phyloP scores from a whole-genome alignment of 2,113 vertebrate genomes.

The Pterocles gutturalis region DNA sequence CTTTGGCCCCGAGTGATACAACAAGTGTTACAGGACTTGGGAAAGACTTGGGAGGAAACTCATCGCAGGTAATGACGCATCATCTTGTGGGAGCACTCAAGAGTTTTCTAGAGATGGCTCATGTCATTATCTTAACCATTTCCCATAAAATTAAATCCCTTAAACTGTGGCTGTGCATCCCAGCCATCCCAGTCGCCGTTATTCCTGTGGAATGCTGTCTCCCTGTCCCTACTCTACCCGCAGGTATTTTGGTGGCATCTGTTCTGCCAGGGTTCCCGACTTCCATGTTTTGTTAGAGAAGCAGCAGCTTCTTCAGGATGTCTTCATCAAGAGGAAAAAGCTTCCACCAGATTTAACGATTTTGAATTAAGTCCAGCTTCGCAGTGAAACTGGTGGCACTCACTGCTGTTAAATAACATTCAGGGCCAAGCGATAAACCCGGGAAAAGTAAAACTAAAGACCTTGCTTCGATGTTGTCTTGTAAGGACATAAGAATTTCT shows the following conservation, averaged over 20 bases:
- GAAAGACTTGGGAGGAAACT: neutral
- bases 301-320: neutral
- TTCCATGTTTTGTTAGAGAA: neutral
- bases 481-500: slow-evolving; percentile 39
- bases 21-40: neutral
- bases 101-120: neutral
- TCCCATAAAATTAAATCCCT: neutral
- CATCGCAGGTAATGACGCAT: neutral
- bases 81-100: neutral
- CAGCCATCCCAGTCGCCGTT: neutral
- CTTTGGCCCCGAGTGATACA: neutral
- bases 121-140: neutral
- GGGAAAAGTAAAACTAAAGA: slow-evolving; percentile 54
- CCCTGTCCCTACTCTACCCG: neutral
- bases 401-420: neutral
- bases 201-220: neutral
- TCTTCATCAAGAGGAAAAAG: neutral
- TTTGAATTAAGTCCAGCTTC: neutral
- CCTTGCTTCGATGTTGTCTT: neutral
- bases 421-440: slow-evolving; percentile 36
- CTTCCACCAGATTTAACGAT: neutral
- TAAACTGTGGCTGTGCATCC: neutral
- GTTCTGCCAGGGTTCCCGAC: accelerated
- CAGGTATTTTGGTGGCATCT: neutral
- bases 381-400: neutral